Base-by-base conservation (phyloP, 53 echinoderm and acorn worm species). In the Astropecten irregularis region DNA sequence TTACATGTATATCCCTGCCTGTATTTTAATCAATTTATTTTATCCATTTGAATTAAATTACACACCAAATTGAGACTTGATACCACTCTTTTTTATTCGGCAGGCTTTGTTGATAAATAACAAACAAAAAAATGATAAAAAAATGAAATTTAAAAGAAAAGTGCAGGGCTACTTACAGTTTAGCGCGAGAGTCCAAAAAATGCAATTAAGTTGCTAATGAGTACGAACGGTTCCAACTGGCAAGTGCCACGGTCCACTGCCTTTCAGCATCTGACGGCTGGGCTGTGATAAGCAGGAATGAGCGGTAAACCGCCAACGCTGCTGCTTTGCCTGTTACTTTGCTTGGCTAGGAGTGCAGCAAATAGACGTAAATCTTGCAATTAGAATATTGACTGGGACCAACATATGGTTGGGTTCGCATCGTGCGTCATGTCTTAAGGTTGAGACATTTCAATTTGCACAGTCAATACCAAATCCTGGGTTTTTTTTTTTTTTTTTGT, bases 371-470 rank as follows among this genome's bases (percentile, higher is more conserved):
- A 85, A 85, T 76, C 86, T 85, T 76, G 86, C 73, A 85, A 68
- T 85, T 76, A 53, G 69, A 74, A 85, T 85, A 85, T 85, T 66
- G 86, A 85, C 86, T 54, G 66, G 76, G 30, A 70, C 52, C 71
- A 38, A 66, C 86, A 85, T 85, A 85, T 85, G 86, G 86, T 76
- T 76, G 70, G 50, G 72, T 85, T 85, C 86, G 71, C 86, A 85
- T 66, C 54, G 66, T 53, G 65, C 55, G 52, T 74, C 76, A 76
- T 40, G 56, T 76, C 86, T 85, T 76, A 33, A 74, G 76, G 38
- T 66, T 66, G 39, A 85, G 66, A 85, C 64, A 85, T 85, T n/a
- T 85, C 72, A 85, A 85, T 85, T 85, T 73, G 65, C 76, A 74
- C 66, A 49, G 86, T 85, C 86, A 74, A 85, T 85, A 85, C 52